Base-by-base conservation (phyloP, 1,140 invertebrate genomes). In the Aphelinus certus region DNA sequence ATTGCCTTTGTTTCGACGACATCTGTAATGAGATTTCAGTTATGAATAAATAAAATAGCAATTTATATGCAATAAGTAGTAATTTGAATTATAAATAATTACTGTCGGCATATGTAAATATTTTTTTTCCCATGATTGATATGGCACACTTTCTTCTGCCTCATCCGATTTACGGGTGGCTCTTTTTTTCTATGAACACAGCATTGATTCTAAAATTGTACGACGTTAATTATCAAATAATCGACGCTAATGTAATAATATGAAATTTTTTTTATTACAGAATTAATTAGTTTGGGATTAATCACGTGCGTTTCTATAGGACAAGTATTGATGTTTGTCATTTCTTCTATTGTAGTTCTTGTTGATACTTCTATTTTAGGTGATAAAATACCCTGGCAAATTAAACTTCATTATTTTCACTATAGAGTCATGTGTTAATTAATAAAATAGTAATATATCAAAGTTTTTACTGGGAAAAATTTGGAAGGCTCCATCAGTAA, bases 401-500 rank as follows among this genome's bases (percentile, higher is more conserved):
- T 77, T 48, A 73, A 26, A 26, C 26, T 26, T 26, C 26, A 26
- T 26, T 26, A 26, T 26, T 26, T 26, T 26, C 26, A 61, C n/a
- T 61, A 42, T 61, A 7, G 49, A 55, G 42, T 4, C 45, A 61
- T 6, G 26, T 55, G 67, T 26, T 26, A 26, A 26, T 26, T 26
- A 26, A 26, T 26, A 26, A 26, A 26, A 26, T 26, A 26, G 26
- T 26, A 26, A 57, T 56, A 4, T 67, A 70, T 62, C 53, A 72
- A 26, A 61, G 46, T 57, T 4, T 4, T 84, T 89, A 92, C 92
- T 49, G 92, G 92, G 86, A 92, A 93, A 70, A 88, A 85, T 75
- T 89, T 89, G 56, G 88, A 88, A 4, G 91, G 88, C 66, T 92
- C 88, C 92, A 93, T 93, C 4, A 93, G 86, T 53, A 93, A 83